phyloP scores from a whole-genome alignment of 2,888 invertebrate genomes.

The Timema cristinae region DNA sequence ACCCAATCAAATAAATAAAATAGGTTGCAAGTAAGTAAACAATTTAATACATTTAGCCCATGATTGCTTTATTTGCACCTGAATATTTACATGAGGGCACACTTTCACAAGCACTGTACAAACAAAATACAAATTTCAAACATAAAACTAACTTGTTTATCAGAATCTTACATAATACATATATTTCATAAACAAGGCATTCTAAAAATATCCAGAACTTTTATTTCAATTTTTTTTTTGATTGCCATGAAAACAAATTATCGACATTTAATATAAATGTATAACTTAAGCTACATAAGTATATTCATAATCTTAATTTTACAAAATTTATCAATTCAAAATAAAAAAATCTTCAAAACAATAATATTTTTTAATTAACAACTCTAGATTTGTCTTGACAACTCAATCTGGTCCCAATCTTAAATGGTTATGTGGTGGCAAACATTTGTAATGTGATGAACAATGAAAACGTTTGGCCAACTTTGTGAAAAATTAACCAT shows the following conservation, averaged over 20 bases:
- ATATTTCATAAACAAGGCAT: background rate
- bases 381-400: slow-evolving; percentile 23
- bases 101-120: slow-evolving; percentile 27
- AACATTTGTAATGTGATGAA: no score
- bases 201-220: slow-evolving; percentile 1
- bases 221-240: no score
- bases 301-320: slow-evolving; percentile 7
- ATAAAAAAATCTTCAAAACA: no score
- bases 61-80: slow-evolving; percentile 15
- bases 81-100: slow-evolving; percentile 26
- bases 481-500: no score
- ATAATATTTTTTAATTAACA: no score
- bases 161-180: no score
- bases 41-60: no score
- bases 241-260: slow-evolving; percentile 8
- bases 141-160: slow-evolving; percentile 22
- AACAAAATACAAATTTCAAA: slow-evolving; percentile 24
- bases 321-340: no score
- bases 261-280: slow-evolving; percentile 7
- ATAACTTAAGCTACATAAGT: background rate
- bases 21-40: no score
- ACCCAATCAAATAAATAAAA: no score
- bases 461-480: no score
- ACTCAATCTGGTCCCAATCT: slow-evolving; percentile 24
- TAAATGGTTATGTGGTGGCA: slow-evolving; percentile 26